These are phyloP conservation scores for Montipora cactus DNA, from an alignment of 64 coral and sea anemone genomes.

Conservation along the genomic window DNA sequence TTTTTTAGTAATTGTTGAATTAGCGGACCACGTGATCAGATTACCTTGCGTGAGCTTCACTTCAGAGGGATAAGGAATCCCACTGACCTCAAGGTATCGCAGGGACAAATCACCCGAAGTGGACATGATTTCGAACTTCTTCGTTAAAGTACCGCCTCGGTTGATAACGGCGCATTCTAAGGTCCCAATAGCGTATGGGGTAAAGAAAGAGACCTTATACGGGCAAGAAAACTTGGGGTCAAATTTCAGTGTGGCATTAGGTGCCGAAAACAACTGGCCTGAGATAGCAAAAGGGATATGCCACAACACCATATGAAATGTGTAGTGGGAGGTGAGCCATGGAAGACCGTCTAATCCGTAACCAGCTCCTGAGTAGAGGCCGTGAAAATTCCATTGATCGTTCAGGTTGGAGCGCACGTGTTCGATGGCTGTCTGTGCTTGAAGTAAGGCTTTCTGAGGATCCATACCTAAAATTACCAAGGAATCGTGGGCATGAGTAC, in stretches of 20 bases:
- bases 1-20: background rate
- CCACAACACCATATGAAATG: slow-evolving; percentile 79
- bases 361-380: slow-evolving; percentile 68
- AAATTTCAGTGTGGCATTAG: slow-evolving; percentile 32
- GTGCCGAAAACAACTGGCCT: slow-evolving; percentile 75
- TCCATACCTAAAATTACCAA: slow-evolving; percentile 10
- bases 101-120: slow-evolving; percentile 21
- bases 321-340: slow-evolving; percentile 79
- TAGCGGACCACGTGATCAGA: background rate
- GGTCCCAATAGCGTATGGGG: slow-evolving; percentile 30
- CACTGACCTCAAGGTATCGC: slow-evolving; percentile 34
- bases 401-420: slow-evolving; percentile 72
- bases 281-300: slow-evolving; percentile 82
- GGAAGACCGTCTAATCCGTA: slow-evolving; percentile 77
- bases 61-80: background rate
- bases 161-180: background rate
- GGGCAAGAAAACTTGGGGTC: slow-evolving; percentile 33
- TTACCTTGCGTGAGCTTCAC: background rate
- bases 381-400: slow-evolving; percentile 79
- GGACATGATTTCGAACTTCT: slow-evolving; percentile 35
- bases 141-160: background rate
- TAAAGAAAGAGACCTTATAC: slow-evolving; percentile 33
- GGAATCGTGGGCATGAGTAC: too few relatives aligned
- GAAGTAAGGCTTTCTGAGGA: slow-evolving; percentile 33
- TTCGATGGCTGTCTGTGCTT: slow-evolving; percentile 73